Evolutionary conservation across 2,888 invertebrate genomes (phyloP).

Genomic region (Polydesmus complanatus): DNA sequence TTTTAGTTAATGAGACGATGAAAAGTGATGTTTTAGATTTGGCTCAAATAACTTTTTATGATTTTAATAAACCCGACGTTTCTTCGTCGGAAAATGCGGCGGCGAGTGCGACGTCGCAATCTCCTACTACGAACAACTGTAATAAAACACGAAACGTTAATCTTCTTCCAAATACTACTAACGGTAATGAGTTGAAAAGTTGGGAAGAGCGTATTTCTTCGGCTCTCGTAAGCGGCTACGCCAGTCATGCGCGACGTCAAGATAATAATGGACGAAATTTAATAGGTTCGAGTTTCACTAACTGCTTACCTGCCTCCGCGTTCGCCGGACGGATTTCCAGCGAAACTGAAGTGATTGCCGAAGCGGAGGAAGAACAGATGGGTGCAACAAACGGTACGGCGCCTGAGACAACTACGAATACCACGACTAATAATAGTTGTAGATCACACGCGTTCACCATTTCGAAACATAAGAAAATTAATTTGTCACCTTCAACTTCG

Average conservation of each 20-base stretch:
- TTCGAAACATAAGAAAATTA: conserved; percentile 9
- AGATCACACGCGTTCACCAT: not conserved
- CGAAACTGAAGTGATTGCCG: not conserved
- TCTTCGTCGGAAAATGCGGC: not conserved
- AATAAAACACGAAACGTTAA: not conserved
- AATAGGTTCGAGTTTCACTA: not conserved
- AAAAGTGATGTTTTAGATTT: not conserved
- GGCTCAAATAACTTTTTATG: not conserved
- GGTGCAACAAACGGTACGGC: not conserved
- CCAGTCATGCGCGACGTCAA: not conserved
- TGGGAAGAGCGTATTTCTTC: not conserved
- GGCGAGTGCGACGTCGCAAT: not conserved
- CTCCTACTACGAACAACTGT: not conserved
- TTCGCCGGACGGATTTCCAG: not conserved
- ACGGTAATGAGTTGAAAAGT: not conserved
- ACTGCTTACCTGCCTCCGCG: not conserved
- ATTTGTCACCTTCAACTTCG: conserved; percentile 1
- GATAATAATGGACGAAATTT: not conserved
- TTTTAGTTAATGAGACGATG: not conserved
- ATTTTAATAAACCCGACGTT: not conserved
- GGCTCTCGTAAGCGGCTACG: not conserved
- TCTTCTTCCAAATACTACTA: not conserved
- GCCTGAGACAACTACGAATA: not conserved
- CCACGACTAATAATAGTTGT: not conserved
- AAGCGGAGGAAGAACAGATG: not conserved